These are phyloP conservation scores for Rostratula benghalensis DNA, from an alignment of 2,113 vertebrate genomes.

Conservation along the genomic window DNA sequence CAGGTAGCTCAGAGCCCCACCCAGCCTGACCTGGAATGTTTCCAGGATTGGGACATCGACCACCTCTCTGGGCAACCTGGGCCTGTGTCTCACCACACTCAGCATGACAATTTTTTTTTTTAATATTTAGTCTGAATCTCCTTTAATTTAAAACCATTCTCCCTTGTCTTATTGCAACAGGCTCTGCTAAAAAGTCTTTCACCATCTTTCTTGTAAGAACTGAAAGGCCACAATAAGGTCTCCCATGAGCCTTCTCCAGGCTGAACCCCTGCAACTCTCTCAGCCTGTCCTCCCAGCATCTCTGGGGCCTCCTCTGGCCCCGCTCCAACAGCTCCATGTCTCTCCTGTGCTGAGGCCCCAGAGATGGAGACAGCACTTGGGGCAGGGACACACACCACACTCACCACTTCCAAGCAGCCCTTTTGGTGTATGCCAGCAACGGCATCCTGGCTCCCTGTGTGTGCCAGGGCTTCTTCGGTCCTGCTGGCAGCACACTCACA, in stretches of 20 bases:
- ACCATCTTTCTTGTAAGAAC: neutral
- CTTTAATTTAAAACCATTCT: neutral
- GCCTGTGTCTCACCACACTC: neutral
- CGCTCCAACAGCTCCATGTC: accelerated
- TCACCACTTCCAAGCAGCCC: neutral
- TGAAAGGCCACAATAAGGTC: too few relatives aligned
- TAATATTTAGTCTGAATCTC: accelerated
- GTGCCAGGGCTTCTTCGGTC: neutral
- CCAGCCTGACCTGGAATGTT: neutral
- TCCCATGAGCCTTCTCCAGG: neutral
- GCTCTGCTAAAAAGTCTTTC: neutral
- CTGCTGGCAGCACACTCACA: accelerated
- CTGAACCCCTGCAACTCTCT: neutral
- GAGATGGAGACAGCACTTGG: accelerated
- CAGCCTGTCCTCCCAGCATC: neutral
- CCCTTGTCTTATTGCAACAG: neutral
- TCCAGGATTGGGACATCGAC: neutral
- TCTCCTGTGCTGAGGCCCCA: neutral
- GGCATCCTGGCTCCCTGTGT: accelerated
- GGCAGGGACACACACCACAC: too few relatives aligned
- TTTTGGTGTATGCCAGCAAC: accelerated
- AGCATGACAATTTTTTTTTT: accelerated
- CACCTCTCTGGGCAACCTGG: neutral
- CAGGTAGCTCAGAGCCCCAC: neutral
- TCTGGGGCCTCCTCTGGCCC: neutral